Conservation (phyloP, 2,113 vertebrate species). For the Neogobius melanostomus region DNA sequence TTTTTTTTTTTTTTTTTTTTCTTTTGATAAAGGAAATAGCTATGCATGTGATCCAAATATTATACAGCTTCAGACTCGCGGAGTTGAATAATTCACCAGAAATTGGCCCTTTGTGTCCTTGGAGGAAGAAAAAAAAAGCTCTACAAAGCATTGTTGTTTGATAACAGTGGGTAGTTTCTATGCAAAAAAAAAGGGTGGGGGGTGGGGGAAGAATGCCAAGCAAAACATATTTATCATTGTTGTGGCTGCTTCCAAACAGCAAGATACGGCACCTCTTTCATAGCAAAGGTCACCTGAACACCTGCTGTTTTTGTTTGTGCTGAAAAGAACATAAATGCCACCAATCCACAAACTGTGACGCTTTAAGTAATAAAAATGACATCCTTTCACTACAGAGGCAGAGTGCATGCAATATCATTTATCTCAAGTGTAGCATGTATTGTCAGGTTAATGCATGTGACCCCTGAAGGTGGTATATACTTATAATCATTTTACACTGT, state of each 20-base stretch:
- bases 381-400: constrained; percentile 18
- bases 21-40: constrained; percentile 3
- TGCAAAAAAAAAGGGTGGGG: constrained; percentile 9
- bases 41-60: constrained; percentile 11
- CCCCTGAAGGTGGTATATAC: background rate
- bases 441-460: constrained; percentile 7
- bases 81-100: constrained; percentile 21
- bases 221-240: constrained; percentile 52
- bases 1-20: too few species aligned
- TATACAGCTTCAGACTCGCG: constrained; percentile 8
- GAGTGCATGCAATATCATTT: background rate
- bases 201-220: background rate
- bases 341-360: constrained; percentile 26
- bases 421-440: background rate
- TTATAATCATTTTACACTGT: background rate
- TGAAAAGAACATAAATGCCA: constrained; percentile 58
- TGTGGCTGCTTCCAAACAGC: constrained; percentile 32
- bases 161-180: constrained; percentile 30
- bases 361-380: constrained; percentile 48
- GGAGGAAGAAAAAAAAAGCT: background rate
- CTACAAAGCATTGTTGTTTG: constrained; percentile 17
- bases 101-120: background rate
- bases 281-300: constrained; percentile 60
- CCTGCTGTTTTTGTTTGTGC: constrained; percentile 62
- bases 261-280: constrained; percentile 41